A percentile compares a stretch with the other conserved stretches of the same genome.
Evolutionary conservation across 2,113 vertebrate species (phyloP).

Genomic region (Egretta garzetta): DNA sequence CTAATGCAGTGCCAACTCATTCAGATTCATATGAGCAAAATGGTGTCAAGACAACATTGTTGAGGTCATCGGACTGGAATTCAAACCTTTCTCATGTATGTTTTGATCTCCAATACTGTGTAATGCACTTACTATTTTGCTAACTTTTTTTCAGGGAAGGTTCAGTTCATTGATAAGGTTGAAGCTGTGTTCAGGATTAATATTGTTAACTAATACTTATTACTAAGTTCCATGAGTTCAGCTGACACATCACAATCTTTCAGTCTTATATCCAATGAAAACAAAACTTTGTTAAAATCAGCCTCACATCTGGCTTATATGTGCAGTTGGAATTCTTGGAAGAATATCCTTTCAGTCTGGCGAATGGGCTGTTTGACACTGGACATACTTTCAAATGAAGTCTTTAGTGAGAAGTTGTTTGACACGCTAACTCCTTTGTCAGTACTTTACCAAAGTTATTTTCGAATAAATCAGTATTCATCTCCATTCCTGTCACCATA

Average conservation of each 20-base stretch:
- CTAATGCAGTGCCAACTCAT: neutral
- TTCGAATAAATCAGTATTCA: constrained; percentile 20
- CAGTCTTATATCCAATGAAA: constrained; percentile 39
- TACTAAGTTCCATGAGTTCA: constrained; percentile 35
- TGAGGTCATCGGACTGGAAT: neutral
- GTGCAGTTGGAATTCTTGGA: constrained; percentile 59
- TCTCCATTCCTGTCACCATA: constrained; percentile 21
- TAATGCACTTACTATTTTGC: neutral
- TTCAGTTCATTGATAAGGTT: constrained; percentile 8
- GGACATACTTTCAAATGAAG: constrained; percentile 29
- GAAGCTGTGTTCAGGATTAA: neutral
- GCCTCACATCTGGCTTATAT: constrained; percentile 53
- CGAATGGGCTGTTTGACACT: neutral
- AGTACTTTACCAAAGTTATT: constrained; percentile 26
- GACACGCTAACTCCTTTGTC: constrained; percentile 53
- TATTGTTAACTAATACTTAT: constrained; percentile 18
- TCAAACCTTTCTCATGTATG: neutral
- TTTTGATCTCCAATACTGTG: neutral
- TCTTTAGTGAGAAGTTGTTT: constrained; percentile 40
- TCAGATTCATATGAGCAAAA: neutral
- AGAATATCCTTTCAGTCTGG: constrained; percentile 55
- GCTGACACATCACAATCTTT: constrained; percentile 53
- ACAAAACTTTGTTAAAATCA: constrained; percentile 40
- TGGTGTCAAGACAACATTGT: neutral
- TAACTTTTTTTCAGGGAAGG: neutral